These are phyloP conservation scores for Rhizoglyphus robini DNA, from an alignment of 1,140 invertebrate genomes.

Conservation along the genomic window DNA sequence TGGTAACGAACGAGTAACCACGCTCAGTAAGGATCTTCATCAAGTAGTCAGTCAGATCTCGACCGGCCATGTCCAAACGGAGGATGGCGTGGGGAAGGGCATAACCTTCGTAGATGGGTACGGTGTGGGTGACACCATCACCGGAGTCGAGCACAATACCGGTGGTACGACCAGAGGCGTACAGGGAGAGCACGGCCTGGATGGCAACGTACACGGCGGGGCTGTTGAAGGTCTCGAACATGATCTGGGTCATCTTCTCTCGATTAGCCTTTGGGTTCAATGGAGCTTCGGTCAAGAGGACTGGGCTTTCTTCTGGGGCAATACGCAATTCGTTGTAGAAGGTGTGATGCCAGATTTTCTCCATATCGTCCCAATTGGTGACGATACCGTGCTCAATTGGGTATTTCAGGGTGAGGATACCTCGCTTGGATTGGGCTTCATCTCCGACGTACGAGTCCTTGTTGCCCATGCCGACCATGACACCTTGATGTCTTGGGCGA, in stretches of 20 bases:
- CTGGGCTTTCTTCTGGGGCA: constrained; percentile 83
- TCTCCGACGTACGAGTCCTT: constrained; percentile 81
- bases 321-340: constrained; percentile 77
- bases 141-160: constrained; percentile 44
- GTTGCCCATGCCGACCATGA: constrained; percentile 80
- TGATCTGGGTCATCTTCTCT: constrained; percentile 76
- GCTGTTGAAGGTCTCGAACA: constrained; percentile 78
- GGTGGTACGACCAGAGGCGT: constrained; percentile 43
- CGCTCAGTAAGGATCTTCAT: constrained; percentile 44
- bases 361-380: constrained; percentile 48
- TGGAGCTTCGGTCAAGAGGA: constrained; percentile 79
- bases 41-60: constrained; percentile 43
- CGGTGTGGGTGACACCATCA: constrained; percentile 46
- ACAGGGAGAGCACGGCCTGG: constrained; percentile 40
- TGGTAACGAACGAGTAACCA: constrained; percentile 45
- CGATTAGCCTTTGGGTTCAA: constrained; percentile 78
- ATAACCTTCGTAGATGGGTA: constrained; percentile 46
- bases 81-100: constrained; percentile 44
- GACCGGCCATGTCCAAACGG: constrained; percentile 44
- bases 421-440: constrained; percentile 64
- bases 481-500: constrained; percentile 48
- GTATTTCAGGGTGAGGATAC: constrained; percentile 50
- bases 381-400: constrained; percentile 51
- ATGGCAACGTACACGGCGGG: constrained; percentile 42
- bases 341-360: constrained; percentile 46